Evolutionary conservation across 2,888 invertebrate genomes (phyloP).

Genomic region (Lumbricus terrestris): DNA sequence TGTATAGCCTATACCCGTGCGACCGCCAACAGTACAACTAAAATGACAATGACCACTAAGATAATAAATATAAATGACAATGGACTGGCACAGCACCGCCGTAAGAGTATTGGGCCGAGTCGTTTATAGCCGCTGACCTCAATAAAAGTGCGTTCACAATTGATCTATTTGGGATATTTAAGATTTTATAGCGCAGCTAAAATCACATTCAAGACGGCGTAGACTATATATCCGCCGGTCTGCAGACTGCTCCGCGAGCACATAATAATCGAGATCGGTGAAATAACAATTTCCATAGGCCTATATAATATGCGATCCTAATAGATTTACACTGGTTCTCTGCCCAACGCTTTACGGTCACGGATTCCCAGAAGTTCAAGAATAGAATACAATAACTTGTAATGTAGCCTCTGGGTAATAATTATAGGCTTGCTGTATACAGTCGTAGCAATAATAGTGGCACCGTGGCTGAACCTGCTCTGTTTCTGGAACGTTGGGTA

Average conservation of each 20-base stretch:
- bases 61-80: background rate
- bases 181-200: background rate
- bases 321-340: background rate
- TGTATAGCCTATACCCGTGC: too few relatives aligned
- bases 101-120: background rate
- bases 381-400: background rate
- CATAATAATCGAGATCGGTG: background rate
- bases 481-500: background rate
- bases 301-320: background rate
- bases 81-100: background rate
- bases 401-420: background rate
- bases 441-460: background rate
- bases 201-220: background rate
- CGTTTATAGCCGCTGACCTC: background rate
- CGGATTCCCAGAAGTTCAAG: too few relatives aligned
- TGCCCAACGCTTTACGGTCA: background rate
- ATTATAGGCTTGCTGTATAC: background rate
- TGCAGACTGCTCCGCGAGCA: background rate
- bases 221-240: too few relatives aligned
- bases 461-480: background rate
- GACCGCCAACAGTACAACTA: background rate
- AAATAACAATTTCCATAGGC: background rate
- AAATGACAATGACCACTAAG: background rate
- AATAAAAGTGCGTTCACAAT: slow-evolving; percentile 3
- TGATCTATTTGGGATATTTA: background rate